Conservation (phyloP, 1,140 invertebrate genomes). For the Drosophila sulfurigaster region DNA sequence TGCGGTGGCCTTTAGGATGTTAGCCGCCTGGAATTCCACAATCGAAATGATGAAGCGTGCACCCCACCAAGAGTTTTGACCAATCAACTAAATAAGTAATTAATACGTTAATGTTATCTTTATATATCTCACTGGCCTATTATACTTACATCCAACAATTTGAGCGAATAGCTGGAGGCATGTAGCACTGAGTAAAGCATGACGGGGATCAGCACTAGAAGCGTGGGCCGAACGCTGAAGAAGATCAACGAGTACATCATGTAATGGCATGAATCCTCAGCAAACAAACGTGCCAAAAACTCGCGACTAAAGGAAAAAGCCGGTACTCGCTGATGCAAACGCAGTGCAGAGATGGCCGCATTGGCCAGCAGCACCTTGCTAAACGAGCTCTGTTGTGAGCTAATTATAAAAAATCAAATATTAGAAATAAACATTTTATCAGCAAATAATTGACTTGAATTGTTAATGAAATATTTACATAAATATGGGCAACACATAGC, state of each 20-base stretch:
- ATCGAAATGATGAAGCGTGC: conserved; percentile 93
- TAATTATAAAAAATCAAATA: conserved; percentile 76
- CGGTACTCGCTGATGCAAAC: conserved; percentile 96
- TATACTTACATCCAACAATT: conserved; percentile 94
- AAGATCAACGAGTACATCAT: conserved; percentile 97
- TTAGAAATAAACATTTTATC: conserved; percentile 27
- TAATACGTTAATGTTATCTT: neutral
- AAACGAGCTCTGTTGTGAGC: conserved; percentile 93
- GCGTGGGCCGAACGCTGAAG: conserved; percentile 93
- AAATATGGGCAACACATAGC: conserved; percentile 95
- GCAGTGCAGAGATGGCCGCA: conserved; percentile 96
- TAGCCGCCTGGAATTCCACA: conserved; percentile 94
- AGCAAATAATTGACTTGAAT: neutral
- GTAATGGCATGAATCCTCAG: conserved; percentile 98
- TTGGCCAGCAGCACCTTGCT: conserved; percentile 96
- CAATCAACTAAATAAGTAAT: conserved; percentile 89
- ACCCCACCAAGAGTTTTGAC: conserved; percentile 95
- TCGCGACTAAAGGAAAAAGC: conserved; percentile 91
- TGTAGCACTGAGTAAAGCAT: conserved; percentile 96
- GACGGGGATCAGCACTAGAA: conserved; percentile 95
- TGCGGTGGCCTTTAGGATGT: conserved; percentile 94
- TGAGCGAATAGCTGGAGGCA: conserved; percentile 94
- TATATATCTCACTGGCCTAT: neutral
- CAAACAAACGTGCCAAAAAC: conserved; percentile 91
- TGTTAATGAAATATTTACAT: conserved; percentile 88